Percentiles rank a stretch among this genome's conserved stretches.
phyloP scores from a whole-genome alignment of 2,113 vertebrate genomes.

The Holacanthus passer region DNA sequence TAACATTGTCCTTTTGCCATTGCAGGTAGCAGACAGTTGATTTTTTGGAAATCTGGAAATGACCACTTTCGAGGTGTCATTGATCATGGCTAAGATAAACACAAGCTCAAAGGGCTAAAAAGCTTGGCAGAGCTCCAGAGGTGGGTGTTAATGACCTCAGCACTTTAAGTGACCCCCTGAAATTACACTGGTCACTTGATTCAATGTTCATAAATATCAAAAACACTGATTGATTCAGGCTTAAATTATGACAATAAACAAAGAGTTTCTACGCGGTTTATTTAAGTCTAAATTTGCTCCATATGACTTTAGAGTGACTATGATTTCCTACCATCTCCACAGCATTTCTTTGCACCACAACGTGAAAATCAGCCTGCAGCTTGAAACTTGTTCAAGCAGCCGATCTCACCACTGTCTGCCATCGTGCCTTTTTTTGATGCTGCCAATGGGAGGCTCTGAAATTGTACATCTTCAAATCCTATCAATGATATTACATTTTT shows the following conservation, averaged over 20 bases:
- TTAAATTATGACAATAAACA: too few species aligned
- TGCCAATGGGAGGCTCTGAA: background rate
- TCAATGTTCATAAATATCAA: background rate
- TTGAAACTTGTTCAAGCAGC: background rate
- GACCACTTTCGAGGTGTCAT: background rate
- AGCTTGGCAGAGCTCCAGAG: background rate
- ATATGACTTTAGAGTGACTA: background rate
- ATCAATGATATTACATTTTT: too few species aligned
- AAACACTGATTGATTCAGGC: background rate
- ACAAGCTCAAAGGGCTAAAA: background rate
- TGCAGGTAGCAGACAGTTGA: background rate
- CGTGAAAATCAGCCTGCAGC: background rate
- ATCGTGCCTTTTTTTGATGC: background rate
- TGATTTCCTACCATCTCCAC: background rate
- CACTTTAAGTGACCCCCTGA: background rate
- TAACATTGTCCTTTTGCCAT: background rate
- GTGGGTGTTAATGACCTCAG: background rate
- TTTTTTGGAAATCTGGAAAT: background rate
- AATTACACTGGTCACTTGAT: too few species aligned
- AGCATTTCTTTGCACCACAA: background rate
- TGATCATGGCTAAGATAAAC: background rate
- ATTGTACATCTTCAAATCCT: too few species aligned
- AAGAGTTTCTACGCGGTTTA: background rate
- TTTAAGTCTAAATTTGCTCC: background rate
- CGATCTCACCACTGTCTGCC: too few species aligned